A percentile compares a stretch with the other conserved stretches of the same genome.
phyloP scores from a whole-genome alignment of 2,113 vertebrate genomes.

The Sturnus vulgaris region DNA sequence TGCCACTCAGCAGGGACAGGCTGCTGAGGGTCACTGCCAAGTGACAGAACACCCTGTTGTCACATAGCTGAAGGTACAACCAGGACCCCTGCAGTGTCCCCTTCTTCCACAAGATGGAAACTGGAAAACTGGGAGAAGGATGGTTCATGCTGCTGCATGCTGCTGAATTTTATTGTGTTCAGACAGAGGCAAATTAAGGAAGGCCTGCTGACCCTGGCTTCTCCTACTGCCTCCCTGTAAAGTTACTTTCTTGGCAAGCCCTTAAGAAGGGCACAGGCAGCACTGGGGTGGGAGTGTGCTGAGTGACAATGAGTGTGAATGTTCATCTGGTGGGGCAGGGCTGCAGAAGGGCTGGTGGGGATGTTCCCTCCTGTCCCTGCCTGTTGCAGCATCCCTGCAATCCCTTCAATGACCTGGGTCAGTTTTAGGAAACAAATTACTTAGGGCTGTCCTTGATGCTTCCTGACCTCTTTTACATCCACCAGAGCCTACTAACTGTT shows the following conservation, averaged over 20 bases:
- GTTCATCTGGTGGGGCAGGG: neutral
- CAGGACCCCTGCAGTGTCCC: neutral
- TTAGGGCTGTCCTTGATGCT: neutral
- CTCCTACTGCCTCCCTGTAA: neutral
- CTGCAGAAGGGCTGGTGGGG: neutral
- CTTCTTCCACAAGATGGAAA: neutral
- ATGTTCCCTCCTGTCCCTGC: accelerated
- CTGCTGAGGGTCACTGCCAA: neutral
- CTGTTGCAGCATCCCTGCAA: neutral
- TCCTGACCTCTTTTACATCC: neutral
- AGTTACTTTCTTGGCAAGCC: neutral
- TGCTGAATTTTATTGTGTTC: neutral
- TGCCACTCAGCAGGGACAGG: neutral
- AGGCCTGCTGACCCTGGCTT: neutral
- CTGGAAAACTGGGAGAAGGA: neutral
- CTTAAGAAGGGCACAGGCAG: neutral
- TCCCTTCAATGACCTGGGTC: neutral
- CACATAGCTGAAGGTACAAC: neutral
- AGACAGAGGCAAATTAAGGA: neutral
- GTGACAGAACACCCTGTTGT: neutral
- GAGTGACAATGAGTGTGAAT: accelerated
- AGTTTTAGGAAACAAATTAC: neutral
- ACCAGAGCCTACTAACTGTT: neutral
- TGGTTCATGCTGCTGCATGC: neutral
- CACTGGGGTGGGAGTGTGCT: neutral